Evolutionary conservation across 2,888 invertebrate species (phyloP).

Genomic region (Deladenus siricidicola): DNA sequence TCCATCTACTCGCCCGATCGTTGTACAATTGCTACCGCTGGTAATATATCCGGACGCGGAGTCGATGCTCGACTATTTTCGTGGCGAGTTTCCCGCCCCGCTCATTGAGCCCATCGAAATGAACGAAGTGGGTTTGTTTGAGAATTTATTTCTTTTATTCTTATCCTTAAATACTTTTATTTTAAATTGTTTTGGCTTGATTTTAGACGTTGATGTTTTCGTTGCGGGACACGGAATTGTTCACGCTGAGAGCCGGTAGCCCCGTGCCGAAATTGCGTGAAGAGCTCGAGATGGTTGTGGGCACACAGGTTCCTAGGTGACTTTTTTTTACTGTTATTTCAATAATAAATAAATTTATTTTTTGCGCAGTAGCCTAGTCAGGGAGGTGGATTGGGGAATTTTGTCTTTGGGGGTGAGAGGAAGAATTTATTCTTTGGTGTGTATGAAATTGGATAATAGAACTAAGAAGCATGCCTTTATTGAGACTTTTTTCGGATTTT

Average conservation of each 20-base stretch:
- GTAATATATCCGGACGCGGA: conserved; percentile 65
- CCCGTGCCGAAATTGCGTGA: conserved; percentile 55
- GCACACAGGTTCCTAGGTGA: conserved; percentile 42
- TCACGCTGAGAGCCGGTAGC: conserved; percentile 49
- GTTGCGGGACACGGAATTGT: conserved; percentile 52
- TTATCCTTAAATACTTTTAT: background rate
- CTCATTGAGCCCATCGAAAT: conserved; percentile 50
- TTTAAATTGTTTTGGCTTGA: background rate
- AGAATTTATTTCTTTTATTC: background rate
- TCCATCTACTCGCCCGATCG: conserved; percentile 65
- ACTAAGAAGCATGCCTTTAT: no score
- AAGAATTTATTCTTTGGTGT: no score
- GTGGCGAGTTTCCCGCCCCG: conserved; percentile 22
- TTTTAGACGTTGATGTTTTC: conserved; percentile 55
- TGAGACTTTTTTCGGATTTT: no score
- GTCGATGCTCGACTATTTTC: conserved; percentile 56
- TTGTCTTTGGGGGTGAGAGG: no score
- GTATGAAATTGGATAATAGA: no score
- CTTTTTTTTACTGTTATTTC: no score
- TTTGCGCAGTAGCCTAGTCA: no score
- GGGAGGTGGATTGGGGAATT: no score
- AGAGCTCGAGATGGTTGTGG: conserved; percentile 55
- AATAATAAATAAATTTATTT: no score
- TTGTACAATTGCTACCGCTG: conserved; percentile 69
- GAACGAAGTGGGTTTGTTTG: conserved; percentile 50